These are phyloP conservation scores for Tapera naevia DNA, from an alignment of 2,797 vertebrate genomes.

Conservation along the genomic window DNA sequence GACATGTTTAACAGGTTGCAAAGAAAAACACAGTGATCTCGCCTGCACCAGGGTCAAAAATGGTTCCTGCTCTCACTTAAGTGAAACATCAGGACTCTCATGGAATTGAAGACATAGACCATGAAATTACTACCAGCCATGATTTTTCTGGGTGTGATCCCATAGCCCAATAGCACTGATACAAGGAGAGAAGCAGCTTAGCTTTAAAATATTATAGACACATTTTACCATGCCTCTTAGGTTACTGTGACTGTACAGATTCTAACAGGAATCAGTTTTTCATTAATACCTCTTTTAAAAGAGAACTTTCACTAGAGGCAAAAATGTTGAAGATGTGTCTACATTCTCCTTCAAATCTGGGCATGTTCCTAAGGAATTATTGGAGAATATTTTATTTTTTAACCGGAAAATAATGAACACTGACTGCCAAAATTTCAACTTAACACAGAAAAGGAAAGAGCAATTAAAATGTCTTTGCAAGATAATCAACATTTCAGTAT, in stretches of 20 bases:
- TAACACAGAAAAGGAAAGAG: background rate
- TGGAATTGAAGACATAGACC: background rate
- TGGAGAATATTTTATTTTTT: background rate
- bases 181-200: background rate
- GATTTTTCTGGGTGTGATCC: background rate
- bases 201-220: background rate
- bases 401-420: background rate
- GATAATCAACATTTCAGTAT: background rate
- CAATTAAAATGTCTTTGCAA: background rate
- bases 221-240: background rate
- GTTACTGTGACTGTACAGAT: background rate
- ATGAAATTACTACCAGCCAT: background rate
- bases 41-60: background rate
- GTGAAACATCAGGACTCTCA: background rate
- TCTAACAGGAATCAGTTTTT: background rate
- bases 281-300: background rate
- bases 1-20: background rate
- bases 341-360: background rate
- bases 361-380: background rate
- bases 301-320: background rate
- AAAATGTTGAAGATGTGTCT: background rate
- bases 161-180: background rate
- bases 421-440: background rate
- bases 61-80: background rate
- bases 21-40: background rate